A percentile compares a stretch with the other conserved stretches of the same genome.
Conservation (phyloP, 2,113 vertebrate genomes). For the Fregetta grallaria region DNA sequence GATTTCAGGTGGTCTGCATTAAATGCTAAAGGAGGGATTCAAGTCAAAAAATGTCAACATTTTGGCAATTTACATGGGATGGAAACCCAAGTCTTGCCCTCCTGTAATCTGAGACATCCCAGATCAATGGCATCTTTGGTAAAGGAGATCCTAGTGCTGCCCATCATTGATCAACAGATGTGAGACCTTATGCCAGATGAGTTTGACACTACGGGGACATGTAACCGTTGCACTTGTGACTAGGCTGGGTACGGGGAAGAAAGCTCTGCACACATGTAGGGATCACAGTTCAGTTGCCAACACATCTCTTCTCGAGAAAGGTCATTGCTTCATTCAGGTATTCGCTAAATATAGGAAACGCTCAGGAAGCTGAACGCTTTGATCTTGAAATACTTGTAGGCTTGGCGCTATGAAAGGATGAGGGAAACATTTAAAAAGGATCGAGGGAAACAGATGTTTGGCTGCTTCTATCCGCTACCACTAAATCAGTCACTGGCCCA, state of each 20-base stretch:
- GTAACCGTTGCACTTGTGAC: not conserved
- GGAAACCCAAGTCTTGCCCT: not conserved
- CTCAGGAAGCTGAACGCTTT: slow-evolving; percentile 28
- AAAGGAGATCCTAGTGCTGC: not conserved
- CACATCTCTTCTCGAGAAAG: not conserved
- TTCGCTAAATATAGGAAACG: slow-evolving; percentile 48
- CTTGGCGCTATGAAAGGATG: not conserved
- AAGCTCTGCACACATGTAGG: not conserved
- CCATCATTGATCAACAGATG: not conserved
- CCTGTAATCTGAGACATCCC: not conserved
- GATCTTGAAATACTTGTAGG: slow-evolving; percentile 40
- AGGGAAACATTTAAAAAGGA: slow-evolving; percentile 28
- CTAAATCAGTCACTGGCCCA: slow-evolving; percentile 45
- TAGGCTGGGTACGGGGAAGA: not conserved
- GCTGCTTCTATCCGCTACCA: slow-evolving; percentile 2
- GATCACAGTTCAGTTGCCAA: not conserved
- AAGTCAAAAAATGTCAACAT: not conserved
- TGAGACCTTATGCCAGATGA: not conserved
- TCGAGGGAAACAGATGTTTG: slow-evolving; percentile 65
- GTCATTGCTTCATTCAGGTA: slow-evolving; percentile 13
- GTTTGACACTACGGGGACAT: accelerated
- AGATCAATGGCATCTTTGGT: not conserved
- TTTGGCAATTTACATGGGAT: not conserved
- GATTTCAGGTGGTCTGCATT: not conserved
- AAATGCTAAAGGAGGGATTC: not conserved